Conservation (phyloP, 92 coral and sea anemone genomes). For the Phenganax stokvisi region DNA sequence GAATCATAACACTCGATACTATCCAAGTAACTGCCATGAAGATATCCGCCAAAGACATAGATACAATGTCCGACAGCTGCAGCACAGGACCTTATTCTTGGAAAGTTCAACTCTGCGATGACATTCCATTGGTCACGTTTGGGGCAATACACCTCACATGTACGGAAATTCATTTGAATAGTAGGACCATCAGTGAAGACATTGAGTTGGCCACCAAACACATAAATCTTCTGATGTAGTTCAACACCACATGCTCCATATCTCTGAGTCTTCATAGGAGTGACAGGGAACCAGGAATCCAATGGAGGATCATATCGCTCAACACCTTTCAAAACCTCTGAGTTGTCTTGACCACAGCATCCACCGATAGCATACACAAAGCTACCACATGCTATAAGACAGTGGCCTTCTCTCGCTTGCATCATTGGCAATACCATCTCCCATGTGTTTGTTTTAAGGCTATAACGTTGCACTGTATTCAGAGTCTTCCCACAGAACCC, state of each 20-base stretch:
- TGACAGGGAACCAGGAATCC: slow-evolving; percentile 61
- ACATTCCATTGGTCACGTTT: slow-evolving; percentile 65
- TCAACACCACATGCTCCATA: slow-evolving; percentile 71
- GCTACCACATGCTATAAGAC: slow-evolving; percentile 63
- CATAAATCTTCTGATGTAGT: slow-evolving; percentile 56
- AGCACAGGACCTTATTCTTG: slow-evolving; percentile 79
- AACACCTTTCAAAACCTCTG: slow-evolving; percentile 61
- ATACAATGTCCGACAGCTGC: slow-evolving; percentile 62
- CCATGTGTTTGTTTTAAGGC: slow-evolving; percentile 58
- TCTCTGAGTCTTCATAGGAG: slow-evolving; percentile 62
- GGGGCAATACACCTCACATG: slow-evolving; percentile 68
- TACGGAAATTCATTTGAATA: slow-evolving; percentile 50
- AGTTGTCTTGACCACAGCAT: slow-evolving; percentile 63
- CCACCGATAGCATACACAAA: slow-evolving; percentile 82
- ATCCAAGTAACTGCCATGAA: slow-evolving; percentile 65
- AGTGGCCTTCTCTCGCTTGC: slow-evolving; percentile 70
- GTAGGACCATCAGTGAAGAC: slow-evolving; percentile 62
- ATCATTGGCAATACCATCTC: slow-evolving; percentile 55
- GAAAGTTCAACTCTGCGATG: slow-evolving; percentile 68
- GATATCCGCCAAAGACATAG: slow-evolving; percentile 81
- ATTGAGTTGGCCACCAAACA: slow-evolving; percentile 71
- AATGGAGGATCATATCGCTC: slow-evolving; percentile 71
- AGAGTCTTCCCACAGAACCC: slow-evolving; percentile 68
- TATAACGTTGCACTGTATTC: slow-evolving; percentile 68
- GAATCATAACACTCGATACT: slow-evolving; percentile 71